phyloP scores from a whole-genome alignment of 2,888 invertebrate genomes.

The Drosophila seclusa region DNA sequence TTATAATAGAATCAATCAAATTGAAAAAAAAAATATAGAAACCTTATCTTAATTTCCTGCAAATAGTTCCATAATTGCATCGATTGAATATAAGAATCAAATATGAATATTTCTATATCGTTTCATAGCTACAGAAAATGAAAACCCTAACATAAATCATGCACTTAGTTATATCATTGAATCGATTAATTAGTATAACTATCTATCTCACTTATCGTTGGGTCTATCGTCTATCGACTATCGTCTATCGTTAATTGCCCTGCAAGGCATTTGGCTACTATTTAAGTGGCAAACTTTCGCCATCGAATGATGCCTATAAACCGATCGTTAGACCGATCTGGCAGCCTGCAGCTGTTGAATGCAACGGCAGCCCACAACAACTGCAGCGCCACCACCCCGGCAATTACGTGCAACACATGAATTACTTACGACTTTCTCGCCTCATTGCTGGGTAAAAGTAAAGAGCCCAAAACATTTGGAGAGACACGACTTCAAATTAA shows the following conservation, averaged over 20 bases:
- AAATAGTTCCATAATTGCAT: neutral
- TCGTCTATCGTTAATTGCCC: neutral
- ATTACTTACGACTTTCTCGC: slow-evolving; percentile 71
- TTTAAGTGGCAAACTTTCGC: slow-evolving; percentile 55
- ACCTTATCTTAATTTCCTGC: neutral
- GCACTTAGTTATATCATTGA: neutral
- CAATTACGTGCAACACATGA: slow-evolving; percentile 65
- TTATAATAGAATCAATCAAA: neutral
- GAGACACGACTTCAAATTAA: slow-evolving; percentile 75
- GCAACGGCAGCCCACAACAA: slow-evolving; percentile 21
- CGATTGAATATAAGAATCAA: neutral
- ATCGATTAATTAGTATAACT: neutral
- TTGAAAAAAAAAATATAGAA: neutral
- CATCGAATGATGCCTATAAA: slow-evolving; percentile 13
- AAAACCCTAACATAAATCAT: neutral
- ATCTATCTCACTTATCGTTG: slow-evolving; percentile 1
- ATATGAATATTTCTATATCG: neutral
- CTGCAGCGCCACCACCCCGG: slow-evolving; percentile 38
- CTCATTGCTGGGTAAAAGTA: slow-evolving; percentile 27
- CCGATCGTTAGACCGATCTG: slow-evolving; percentile 40
- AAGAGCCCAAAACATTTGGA: slow-evolving; percentile 53
- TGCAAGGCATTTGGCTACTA: slow-evolving; percentile 20
- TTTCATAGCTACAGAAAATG: neutral
- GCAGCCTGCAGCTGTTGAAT: slow-evolving; percentile 39
- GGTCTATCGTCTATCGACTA: neutral